Evolutionary conservation across 1,140 invertebrate species (phyloP).

Genomic region (Rhopalosiphum maidis): DNA sequence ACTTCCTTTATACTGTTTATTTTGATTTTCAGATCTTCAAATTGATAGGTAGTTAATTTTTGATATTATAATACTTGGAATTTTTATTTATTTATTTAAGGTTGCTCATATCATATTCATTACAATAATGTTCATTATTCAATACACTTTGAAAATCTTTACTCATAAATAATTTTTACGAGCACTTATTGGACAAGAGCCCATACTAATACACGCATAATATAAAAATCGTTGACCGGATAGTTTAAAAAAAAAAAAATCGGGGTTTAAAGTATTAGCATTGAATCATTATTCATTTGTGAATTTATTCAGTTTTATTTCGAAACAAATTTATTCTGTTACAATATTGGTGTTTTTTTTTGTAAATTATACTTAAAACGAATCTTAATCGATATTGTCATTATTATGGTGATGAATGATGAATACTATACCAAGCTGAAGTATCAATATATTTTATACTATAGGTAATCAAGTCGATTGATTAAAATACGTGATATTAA

Average conservation of each 20-base stretch:
- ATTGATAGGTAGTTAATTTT: background rate
- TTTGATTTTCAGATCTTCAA: background rate
- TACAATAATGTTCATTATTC: background rate
- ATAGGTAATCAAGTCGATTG: background rate
- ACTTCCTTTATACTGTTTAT: background rate
- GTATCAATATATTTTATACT: background rate
- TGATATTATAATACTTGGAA: background rate
- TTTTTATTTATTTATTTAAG: conserved; percentile 7
- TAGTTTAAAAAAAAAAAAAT: background rate
- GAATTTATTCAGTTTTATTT: background rate
- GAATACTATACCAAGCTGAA: background rate
- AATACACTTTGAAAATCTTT: background rate
- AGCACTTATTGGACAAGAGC: background rate
- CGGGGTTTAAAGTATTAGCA: background rate
- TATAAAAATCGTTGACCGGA: background rate
- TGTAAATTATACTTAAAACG: background rate
- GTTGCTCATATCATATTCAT: background rate
- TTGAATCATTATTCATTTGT: background rate
- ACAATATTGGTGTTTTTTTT: background rate
- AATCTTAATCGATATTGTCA: background rate
- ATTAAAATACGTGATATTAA: background rate
- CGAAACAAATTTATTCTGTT: background rate
- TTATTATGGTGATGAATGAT: background rate
- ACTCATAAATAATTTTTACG: background rate
- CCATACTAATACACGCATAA: background rate